phyloP scores from a whole-genome alignment of 1,140 invertebrate genomes.

The Ostrea denselamellosa region DNA sequence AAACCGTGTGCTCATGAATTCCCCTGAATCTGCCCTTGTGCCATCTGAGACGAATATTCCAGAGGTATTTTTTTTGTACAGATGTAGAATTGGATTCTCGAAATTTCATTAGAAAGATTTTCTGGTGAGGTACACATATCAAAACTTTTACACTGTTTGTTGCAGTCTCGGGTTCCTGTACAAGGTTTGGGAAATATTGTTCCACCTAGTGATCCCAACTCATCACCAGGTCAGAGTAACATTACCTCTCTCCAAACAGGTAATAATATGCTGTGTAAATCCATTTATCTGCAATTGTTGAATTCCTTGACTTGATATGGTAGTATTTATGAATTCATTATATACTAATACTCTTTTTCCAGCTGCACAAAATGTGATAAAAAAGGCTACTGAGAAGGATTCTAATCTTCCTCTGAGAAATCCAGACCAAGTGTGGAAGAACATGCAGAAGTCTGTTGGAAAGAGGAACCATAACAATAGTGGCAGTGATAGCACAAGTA shows the following conservation, averaged over 20 bases:
- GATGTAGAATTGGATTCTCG: not conserved
- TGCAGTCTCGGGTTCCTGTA: conserved; percentile 75
- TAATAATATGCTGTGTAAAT: conserved; percentile 12
- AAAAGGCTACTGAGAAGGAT: conserved; percentile 41
- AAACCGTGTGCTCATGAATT: conserved; percentile 80
- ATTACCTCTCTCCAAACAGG: conserved; percentile 59
- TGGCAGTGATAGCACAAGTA: not conserved
- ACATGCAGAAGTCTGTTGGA: conserved; percentile 46
- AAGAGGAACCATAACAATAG: conserved; percentile 48
- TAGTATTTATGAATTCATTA: not conserved
- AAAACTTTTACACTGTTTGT: conserved; percentile 8
- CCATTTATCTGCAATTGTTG: not conserved
- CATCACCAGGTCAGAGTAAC: conserved; percentile 59
- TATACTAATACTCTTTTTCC: not conserved
- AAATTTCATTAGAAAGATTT: not conserved
- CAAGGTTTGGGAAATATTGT: conserved; percentile 76
- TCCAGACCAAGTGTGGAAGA: conserved; percentile 49
- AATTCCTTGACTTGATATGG: not conserved
- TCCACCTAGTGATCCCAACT: conserved; percentile 76
- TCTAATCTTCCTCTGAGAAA: conserved; percentile 16
- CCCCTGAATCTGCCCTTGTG: conserved; percentile 75
- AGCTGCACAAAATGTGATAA: conserved; percentile 48
- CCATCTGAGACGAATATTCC: conserved; percentile 66
- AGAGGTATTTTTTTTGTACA: conserved; percentile 64
- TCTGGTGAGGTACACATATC: not conserved